Conservation (phyloP, 2,797 vertebrate species). For the Tangara arthus region DNA sequence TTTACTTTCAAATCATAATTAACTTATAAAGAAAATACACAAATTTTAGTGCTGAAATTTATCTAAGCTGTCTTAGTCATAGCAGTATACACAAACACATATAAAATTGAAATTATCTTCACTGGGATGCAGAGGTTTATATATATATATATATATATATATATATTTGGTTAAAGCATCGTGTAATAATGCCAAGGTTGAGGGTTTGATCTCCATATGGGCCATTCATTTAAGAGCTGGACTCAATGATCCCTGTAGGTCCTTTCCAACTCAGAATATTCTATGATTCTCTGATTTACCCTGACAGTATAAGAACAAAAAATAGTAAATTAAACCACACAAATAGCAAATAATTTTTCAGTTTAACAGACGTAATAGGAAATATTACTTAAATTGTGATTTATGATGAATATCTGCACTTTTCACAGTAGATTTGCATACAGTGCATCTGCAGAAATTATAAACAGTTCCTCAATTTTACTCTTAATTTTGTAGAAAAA, state of each 20-base stretch:
- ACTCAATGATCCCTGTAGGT: background rate
- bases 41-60: background rate
- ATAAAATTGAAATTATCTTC: background rate
- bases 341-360: background rate
- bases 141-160: background rate
- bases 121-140: background rate
- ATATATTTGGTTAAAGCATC: background rate
- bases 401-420: background rate
- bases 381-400: background rate
- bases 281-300: background rate
- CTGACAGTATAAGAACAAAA: background rate
- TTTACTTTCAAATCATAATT: background rate
- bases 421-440: background rate
- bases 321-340: background rate
- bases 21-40: background rate
- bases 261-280: background rate
- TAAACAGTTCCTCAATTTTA: background rate
- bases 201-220: background rate
- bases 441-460: background rate
- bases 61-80: background rate
- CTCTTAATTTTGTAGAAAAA: background rate
- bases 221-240: background rate
- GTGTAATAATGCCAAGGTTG: background rate
- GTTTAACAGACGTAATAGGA: background rate
- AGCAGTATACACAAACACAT: background rate